Base-by-base conservation (phyloP, 1,140 invertebrate species). In the Bemisia tabaci region DNA sequence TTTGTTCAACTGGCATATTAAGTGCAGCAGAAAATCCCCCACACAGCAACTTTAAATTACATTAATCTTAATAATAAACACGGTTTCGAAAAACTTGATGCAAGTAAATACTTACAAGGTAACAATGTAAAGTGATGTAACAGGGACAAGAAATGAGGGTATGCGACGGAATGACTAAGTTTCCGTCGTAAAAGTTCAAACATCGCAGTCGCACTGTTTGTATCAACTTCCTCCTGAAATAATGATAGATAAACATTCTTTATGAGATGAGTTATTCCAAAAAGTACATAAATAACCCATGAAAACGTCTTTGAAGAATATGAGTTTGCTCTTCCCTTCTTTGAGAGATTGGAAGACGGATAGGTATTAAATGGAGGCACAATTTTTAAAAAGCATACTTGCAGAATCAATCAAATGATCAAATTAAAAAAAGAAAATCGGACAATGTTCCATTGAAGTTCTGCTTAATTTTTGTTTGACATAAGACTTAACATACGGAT, bases 141-240 rank as follows among this genome's bases (percentile, higher is more conserved):
- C 62, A 98, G 79, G 12, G 94, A 97, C 67, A 97, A 79, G 61
- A 98, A 81, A 79, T 98, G 94, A 12, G 92, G 90, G 78, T 96
- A 95, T 1, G 94, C 94, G 59, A 91, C 85, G 1, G 94, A 93
- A 75, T 97, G 91, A 74, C 89, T 90, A 26, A 98, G 80, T 79
- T 95, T 97, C 71, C 89, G 84, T 70, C 92, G 83, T 67, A 99
- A 76, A 62, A 95, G 77, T 76, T 97, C 94, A 77, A 98, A 97
- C 94, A 98, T 98, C 22, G 85, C 82, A 0, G 87, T 86, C 0
- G 94, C 91, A 78, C 92, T 96, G 78, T 96, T 97, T 0, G 91
- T 95, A 77, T 98, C 94, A 59, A 98, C 87, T 76, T 97, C 94
- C 69, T 92, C 89, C 75, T 90, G 82, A 21, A 70, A 71, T 69